A percentile compares a stretch with the other conserved stretches of the same genome.
Conservation (phyloP, 2,888 invertebrate genomes). For the Boloria euphrosyne region DNA sequence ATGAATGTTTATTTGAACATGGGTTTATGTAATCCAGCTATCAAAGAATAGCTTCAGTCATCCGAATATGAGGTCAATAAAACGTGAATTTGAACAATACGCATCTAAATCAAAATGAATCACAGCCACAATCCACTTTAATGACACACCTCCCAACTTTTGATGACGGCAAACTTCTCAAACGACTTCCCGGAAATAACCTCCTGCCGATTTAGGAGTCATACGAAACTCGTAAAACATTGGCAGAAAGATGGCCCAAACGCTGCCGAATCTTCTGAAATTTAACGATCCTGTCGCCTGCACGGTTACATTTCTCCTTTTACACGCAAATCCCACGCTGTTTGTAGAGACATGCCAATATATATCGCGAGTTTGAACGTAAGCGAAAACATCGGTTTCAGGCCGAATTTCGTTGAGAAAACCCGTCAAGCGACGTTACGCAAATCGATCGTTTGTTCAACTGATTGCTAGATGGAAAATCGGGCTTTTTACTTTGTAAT, state of each 20-base stretch:
- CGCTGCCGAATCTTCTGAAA: conserved; percentile 61
- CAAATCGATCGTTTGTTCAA: conserved; percentile 71
- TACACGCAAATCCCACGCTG: conserved; percentile 65
- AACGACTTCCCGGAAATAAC: conserved; percentile 68
- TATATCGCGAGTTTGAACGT: conserved; percentile 61
- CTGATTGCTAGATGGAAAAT: conserved; percentile 71
- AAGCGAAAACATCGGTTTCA: conserved; percentile 56
- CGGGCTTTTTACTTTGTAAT: conserved; percentile 62
- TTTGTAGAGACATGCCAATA: conserved; percentile 63
- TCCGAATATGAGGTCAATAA: conserved; percentile 22
- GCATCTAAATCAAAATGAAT: conserved; percentile 44
- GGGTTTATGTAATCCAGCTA: neutral
- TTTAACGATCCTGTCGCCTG: conserved; percentile 68
- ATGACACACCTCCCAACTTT: conserved; percentile 58
- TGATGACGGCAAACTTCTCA: conserved; percentile 70
- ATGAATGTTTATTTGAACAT: neutral
- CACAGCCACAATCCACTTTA: conserved; percentile 49
- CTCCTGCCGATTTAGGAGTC: conserved; percentile 65
- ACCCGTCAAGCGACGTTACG: conserved; percentile 65
- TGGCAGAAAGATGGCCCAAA: conserved; percentile 57
- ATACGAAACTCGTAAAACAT: conserved; percentile 75
- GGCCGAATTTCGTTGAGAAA: conserved; percentile 53
- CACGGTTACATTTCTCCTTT: conserved; percentile 69
- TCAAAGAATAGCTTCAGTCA: conserved; percentile 20
- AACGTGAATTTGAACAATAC: conserved; percentile 7